Evolutionary conservation across 2,888 invertebrate species (phyloP).

Genomic region (Leucophenga montana): DNA sequence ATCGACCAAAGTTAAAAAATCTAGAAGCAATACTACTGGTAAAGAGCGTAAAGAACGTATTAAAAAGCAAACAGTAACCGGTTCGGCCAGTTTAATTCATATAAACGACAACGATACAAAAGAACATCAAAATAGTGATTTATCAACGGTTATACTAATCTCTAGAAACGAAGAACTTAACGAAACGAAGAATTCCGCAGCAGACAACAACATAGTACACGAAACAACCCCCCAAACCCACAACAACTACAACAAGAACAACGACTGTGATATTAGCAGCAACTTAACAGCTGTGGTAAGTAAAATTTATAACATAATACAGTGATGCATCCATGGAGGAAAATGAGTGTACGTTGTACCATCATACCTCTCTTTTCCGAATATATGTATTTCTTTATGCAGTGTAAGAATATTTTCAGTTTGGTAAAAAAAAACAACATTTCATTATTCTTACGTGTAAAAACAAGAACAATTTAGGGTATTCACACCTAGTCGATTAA

Average conservation of each 20-base stretch:
- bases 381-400: no score
- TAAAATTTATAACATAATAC: no score
- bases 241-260: conserved; percentile 18
- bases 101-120: conserved; percentile 42
- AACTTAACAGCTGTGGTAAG: not conserved
- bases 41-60: conserved; percentile 54
- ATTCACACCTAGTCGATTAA: no score
- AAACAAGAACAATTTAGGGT: no score
- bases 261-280: conserved; percentile 22
- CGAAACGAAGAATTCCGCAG: conserved; percentile 39
- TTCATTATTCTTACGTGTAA: no score
- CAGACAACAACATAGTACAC: not conserved
- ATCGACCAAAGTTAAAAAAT: conserved; percentile 51
- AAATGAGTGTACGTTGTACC: no score
- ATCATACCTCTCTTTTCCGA: no score
- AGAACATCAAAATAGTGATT: conserved; percentile 17
- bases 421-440: no score
- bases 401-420: no score
- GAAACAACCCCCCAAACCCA: not conserved
- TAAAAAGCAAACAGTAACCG: conserved; percentile 45
- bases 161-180: conserved; percentile 12
- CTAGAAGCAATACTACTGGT: conserved; percentile 37
- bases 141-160: conserved; percentile 17
- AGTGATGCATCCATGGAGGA: no score
- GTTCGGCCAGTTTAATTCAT: conserved; percentile 21